Evolutionary conservation across 2,888 invertebrate genomes (phyloP).

Genomic region (Dolichomitus sp.): DNA sequence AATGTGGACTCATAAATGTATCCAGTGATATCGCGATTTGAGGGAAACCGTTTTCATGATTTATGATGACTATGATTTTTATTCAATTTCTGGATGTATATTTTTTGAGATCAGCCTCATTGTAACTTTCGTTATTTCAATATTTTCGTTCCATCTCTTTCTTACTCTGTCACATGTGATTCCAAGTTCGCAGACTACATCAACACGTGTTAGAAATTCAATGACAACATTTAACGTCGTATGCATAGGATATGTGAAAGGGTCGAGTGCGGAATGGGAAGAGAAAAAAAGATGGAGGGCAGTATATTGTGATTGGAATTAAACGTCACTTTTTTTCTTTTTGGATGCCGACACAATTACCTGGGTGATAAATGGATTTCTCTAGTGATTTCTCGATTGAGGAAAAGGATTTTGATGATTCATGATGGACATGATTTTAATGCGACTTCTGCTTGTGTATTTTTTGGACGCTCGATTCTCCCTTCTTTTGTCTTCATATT

Average conservation of each 20-base stretch:
- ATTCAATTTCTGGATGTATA: too few species aligned
- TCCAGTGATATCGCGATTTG: too few species aligned
- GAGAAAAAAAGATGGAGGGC: not conserved
- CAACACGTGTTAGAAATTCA: slow-evolving; percentile 23
- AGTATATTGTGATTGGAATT: not conserved
- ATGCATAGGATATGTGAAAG: not conserved
- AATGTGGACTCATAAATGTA: not conserved
- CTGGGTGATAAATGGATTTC: not conserved
- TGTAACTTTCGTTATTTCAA: too few species aligned
- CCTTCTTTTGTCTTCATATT: too few species aligned
- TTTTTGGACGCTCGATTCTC: too few species aligned
- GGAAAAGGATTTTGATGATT: not conserved
- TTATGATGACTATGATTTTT: too few species aligned
- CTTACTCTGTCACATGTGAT: too few species aligned
- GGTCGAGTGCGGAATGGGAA: not conserved
- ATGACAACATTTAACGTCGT: slow-evolving; percentile 31
- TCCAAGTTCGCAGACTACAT: not conserved
- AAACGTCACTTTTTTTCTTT: not conserved
- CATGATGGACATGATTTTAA: not conserved
- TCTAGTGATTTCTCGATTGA: not conserved
- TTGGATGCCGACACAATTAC: not conserved
- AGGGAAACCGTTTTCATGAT: too few species aligned
- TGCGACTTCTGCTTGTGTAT: too few species aligned
- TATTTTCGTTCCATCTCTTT: too few species aligned
- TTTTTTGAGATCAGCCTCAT: too few species aligned